Percentiles rank a stretch among this genome's conserved stretches.
Conservation (phyloP, 2,113 vertebrate species). For the Pygoscelis antarcticus region DNA sequence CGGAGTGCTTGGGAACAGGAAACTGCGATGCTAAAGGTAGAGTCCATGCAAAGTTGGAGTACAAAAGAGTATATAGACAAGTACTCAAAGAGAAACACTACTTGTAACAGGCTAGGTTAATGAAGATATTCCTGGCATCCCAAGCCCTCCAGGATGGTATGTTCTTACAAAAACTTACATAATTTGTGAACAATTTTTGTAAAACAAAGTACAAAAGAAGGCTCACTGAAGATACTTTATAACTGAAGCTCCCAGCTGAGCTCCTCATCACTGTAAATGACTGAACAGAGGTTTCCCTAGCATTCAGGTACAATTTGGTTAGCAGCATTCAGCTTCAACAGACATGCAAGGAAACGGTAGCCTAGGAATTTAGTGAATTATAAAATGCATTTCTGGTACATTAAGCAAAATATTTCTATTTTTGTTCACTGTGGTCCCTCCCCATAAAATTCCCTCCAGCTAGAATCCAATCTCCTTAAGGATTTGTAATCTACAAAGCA, state of each 20-base stretch:
- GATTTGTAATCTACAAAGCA: background rate
- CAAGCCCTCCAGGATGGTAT: background rate
- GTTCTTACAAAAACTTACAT: background rate
- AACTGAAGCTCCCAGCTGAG: background rate
- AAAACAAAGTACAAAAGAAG: background rate
- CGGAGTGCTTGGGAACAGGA: background rate
- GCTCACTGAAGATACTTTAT: background rate
- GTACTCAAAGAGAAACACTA: background rate
- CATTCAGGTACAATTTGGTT: background rate
- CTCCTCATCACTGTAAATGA: background rate
- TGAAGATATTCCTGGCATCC: background rate
- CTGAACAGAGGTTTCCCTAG: background rate
- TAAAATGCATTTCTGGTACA: background rate
- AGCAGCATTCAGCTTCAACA: background rate
- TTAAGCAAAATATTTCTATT: background rate
- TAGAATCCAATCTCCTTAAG: background rate
- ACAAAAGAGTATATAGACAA: background rate
- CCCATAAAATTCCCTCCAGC: background rate
- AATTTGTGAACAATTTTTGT: background rate
- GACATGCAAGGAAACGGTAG: background rate
- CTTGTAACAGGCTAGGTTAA: background rate
- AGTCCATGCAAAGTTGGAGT: background rate
- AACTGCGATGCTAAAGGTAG: background rate
- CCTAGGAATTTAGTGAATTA: background rate
- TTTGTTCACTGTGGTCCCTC: background rate